phyloP scores from a whole-genome alignment of 2,888 invertebrate genomes.

The Metallyticus violacea region DNA sequence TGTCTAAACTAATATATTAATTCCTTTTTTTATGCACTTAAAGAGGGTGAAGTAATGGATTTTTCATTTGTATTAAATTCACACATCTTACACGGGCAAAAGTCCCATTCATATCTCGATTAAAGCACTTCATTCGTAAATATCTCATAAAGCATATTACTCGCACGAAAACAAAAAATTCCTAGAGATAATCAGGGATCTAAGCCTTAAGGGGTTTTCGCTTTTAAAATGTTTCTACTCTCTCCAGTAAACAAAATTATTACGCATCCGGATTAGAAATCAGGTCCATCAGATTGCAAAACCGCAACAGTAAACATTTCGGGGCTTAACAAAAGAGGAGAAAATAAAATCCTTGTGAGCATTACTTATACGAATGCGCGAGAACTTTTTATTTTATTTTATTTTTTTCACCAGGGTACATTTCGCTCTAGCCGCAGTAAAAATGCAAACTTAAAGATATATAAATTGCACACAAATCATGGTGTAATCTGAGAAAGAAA shows the following conservation, averaged over 20 bases:
- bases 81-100: neutral
- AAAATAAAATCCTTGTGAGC: neutral
- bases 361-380: neutral
- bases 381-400: neutral
- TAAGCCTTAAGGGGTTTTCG: neutral
- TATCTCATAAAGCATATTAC: neutral
- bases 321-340: neutral
- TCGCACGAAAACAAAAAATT: neutral
- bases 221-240: neutral
- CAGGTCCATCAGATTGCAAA: neutral
- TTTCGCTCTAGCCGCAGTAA: neutral
- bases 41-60: no score
- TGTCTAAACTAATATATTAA: no score
- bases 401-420: neutral
- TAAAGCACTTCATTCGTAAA: neutral
- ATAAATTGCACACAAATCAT: slow-evolving; percentile 15
- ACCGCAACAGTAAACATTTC: neutral
- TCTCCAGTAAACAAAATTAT: neutral
- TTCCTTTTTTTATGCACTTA: no score
- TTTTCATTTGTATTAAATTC: neutral
- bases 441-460: slow-evolving; percentile 14
- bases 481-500: slow-evolving; percentile 12
- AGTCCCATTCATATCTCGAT: neutral
- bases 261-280: neutral
- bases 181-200: neutral